Base-by-base conservation (phyloP, 64 coral and sea anemone genomes). In the Exaiptasia diaphana region DNA sequence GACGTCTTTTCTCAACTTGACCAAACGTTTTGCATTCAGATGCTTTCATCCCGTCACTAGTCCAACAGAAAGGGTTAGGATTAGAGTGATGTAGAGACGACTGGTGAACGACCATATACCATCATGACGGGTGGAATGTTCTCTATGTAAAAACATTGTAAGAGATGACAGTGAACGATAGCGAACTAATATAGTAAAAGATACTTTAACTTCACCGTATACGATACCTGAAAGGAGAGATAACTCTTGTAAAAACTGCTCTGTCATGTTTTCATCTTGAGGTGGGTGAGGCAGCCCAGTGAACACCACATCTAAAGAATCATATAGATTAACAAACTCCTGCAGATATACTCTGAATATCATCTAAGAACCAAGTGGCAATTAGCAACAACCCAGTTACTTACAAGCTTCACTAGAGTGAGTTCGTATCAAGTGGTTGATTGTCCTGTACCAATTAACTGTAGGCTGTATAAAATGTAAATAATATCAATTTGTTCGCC, bases 211-310 rank as follows among this genome's bases (percentile, higher is more conserved):
- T n/a, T n/a, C n/a, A n/a, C n/a, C n/a, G 29, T 5, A 21, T n/a
- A 23, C 2, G 5, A 40, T 80, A 90, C 88, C 93, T 83, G 93
- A 97, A 9, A 97, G 49, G 18, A 97, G 68, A 9, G 77, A 46
- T n/a, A 91, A 75, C 26, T 97, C 83, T 53, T 87, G 88, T 33
- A 97, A 68, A 83, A 91, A 97, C 45, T 82, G 78, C 42, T 82
- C 56, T 10, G 85, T 50, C 73, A 91, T 79, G 73, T 71, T 92
- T 53, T 88, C 94, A 39, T 88, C 82, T 20, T 54, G 44, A 10
- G 94, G 88, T 7, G 89, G 89, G 59, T 84, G 89, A 2, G 94
- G 94, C 12, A 97, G 89, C 6, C 94, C 89, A 14, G 94, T 97
- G 57, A 97, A 92, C 39, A 97, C 79, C 13, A 97, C 89, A 44